Percentiles rank a stretch among this genome's conserved stretches.
phyloP scores from a whole-genome alignment of 2,797 vertebrate species.

The Ispidina lecontei region DNA sequence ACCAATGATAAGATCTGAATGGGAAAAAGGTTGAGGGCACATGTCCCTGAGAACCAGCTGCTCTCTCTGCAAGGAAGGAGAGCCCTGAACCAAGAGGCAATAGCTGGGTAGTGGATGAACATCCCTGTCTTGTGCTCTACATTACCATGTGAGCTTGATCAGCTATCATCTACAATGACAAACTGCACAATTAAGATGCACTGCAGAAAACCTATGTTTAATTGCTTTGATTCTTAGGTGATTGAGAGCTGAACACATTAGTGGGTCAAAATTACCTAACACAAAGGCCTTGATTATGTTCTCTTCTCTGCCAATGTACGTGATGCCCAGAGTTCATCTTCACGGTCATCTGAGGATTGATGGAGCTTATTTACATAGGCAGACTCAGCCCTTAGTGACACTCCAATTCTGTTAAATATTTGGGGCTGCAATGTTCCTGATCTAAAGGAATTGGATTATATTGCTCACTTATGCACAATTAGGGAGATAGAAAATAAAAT shows the following conservation, averaged over 20 bases:
- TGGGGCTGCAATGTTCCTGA: neutral
- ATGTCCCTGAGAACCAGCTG: neutral
- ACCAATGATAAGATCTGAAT: neutral
- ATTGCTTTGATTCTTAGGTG: constrained; percentile 60
- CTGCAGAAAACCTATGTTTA: constrained; percentile 31
- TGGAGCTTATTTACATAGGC: neutral
- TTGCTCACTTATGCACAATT: neutral
- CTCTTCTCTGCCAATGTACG: neutral
- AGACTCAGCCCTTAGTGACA: neutral
- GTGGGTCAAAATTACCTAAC: neutral
- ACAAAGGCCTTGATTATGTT: constrained; percentile 31
- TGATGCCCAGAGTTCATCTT: neutral
- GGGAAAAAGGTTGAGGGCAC: neutral
- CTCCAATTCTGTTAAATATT: neutral
- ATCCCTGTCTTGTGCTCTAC: neutral
- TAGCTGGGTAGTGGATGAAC: neutral
- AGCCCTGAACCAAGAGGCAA: neutral
- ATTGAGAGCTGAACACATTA: constrained; percentile 53
- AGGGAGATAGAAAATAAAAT: neutral
- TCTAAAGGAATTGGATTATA: neutral
- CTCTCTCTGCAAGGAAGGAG: neutral
- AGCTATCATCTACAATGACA: neutral
- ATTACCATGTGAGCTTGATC: neutral
- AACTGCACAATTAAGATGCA: constrained; percentile 24
- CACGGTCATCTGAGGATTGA: neutral